Base-by-base conservation (phyloP, 2,888 invertebrate genomes). In the Yponomeuta evonymella region DNA sequence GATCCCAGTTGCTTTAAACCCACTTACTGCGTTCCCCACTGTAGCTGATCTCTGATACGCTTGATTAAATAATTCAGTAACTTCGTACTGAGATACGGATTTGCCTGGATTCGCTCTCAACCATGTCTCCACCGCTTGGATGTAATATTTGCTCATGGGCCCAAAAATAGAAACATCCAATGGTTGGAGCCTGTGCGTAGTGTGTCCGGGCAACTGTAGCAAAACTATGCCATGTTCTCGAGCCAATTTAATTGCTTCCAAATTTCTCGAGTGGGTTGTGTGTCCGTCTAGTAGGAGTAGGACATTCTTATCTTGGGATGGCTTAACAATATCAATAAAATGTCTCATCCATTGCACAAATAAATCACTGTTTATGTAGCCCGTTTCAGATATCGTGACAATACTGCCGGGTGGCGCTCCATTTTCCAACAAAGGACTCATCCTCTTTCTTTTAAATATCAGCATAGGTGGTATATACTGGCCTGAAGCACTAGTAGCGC, bases 381-480 rank as follows among this genome's bases (percentile, higher is more conserved):
- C 69, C 10, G 48, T 48, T 48, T 69, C 51, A 29, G 69, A 58
- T 29, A 48, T 23, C 6, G 69, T 36, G 69, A 48, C 48, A 12
- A 69, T 8, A 12, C 48, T 51, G n/a, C 30, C 67, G 33, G 69
- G 29, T 30, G 69, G 69, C 48, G 48, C 69, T n/a, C 51, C 23
- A n/a, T 69, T 30, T 29, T 6, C 51, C 30, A 69, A 69, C 15
- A 51, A 23, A 30, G 48, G 48, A 12, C 48, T 51, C 48, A 51
- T 69, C 30, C 69, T 69, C 10, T 30, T 48, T 51, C 69, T 69
- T 15, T 48, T 51, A 30, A 69, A 69, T 29, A 69, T 69, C 2
- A 69, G 12, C 58, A 69, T 58, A 10, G 48, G 69, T 69, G 69
- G 58, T 48, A 69, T 48, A 51, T n/a, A 69, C 29, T 69, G 48